Percentiles rank a stretch among this genome's conserved stretches.
Conservation (phyloP, 2,888 invertebrate species). For the Torymus aiolomorphi region DNA sequence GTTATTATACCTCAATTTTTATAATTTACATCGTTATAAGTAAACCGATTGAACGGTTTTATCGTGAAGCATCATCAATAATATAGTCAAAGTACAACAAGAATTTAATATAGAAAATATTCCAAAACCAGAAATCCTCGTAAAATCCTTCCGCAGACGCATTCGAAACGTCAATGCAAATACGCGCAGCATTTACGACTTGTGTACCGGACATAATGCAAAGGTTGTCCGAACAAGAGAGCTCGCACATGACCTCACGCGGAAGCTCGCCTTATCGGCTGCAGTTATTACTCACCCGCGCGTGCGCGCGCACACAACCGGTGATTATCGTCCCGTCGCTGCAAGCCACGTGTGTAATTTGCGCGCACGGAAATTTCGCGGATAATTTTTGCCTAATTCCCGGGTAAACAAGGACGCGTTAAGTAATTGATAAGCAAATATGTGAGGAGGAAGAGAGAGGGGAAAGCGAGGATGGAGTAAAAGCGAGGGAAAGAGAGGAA, state of each 20-base stretch:
- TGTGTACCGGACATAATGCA: background rate
- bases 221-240: constrained; percentile 8
- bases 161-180: too few relatives aligned
- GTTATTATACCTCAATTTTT: too few relatives aligned
- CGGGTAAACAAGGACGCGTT: constrained; percentile 42
- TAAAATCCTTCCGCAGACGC: too few relatives aligned
- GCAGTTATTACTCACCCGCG: constrained; percentile 43
- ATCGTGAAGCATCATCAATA: too few relatives aligned
- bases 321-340: constrained; percentile 32
- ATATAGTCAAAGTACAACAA: too few relatives aligned
- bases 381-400: constrained; percentile 50
- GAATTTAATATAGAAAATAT: too few relatives aligned
- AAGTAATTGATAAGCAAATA: constrained; percentile 56
- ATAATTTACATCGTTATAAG: too few relatives aligned
- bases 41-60: too few relatives aligned
- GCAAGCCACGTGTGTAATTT: constrained; percentile 32
- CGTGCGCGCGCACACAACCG: background rate
- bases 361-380: constrained; percentile 47
- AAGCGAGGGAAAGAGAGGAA: background rate
- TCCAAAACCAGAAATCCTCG: too few relatives aligned
- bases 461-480: background rate
- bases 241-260: constrained; percentile 21
- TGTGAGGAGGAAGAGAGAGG: background rate
- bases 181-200: too few relatives aligned
- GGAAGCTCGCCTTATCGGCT: constrained; percentile 37